Conservation (phyloP, 2,797 vertebrate species). For the Numenius phaeopus region DNA sequence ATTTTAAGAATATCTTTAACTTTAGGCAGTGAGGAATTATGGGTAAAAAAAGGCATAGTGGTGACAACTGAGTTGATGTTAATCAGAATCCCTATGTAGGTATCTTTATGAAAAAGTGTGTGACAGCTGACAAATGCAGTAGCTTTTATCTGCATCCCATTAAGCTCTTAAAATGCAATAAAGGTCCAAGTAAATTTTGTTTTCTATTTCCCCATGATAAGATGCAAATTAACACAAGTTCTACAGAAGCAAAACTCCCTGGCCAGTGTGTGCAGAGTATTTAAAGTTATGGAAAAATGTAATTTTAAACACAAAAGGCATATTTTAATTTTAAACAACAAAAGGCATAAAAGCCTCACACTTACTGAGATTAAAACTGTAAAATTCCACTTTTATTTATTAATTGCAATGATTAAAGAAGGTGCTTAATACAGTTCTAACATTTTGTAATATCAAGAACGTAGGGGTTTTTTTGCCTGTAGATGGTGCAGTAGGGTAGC, state of each 20-base stretch:
- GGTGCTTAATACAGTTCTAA: neutral
- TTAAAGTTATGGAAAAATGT: neutral
- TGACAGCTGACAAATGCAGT: conserved; percentile 38
- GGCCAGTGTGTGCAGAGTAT: neutral
- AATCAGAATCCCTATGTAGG: conserved; percentile 36
- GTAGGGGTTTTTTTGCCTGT: neutral
- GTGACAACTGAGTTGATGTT: conserved; percentile 35
- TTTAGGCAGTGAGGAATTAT: conserved; percentile 21
- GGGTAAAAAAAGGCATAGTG: conserved; percentile 25
- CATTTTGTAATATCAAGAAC: neutral
- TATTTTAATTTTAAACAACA: neutral
- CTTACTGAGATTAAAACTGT: neutral
- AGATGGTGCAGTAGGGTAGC: conserved; percentile 65
- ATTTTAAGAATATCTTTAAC: conserved; percentile 66
- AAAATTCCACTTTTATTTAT: neutral
- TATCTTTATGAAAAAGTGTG: conserved; percentile 4
- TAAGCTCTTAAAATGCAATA: neutral
- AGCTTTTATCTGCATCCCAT: conserved; percentile 23
- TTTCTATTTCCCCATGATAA: neutral
- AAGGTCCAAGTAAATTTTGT: neutral
- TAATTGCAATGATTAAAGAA: neutral
- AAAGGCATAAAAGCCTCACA: neutral
- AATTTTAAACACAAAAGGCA: neutral
- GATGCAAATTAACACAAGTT: neutral
- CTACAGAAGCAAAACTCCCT: neutral